Evolutionary conservation across 2,797 vertebrate genomes (phyloP).

Genomic region (Onychomys torridus): DNA sequence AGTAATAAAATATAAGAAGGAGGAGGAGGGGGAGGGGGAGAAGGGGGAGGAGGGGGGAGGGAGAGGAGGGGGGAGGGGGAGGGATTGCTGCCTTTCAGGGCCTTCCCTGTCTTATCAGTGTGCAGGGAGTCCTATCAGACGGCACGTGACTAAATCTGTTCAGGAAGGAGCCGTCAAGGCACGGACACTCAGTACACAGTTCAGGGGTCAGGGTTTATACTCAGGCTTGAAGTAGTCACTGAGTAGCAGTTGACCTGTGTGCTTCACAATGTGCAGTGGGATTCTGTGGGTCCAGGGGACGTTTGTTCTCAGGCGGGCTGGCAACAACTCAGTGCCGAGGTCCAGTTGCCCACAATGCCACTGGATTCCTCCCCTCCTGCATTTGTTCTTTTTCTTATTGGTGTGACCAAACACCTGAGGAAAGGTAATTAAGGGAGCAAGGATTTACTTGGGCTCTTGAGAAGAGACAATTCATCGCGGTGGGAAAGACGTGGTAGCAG

Average conservation of each 20-base stretch:
- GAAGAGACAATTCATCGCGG: not conserved
- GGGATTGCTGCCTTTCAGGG: not conserved
- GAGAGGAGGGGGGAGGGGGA: too few relatives aligned
- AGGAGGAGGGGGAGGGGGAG: too few relatives aligned
- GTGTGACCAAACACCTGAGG: not conserved
- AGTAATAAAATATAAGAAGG: slow-evolving; percentile 37
- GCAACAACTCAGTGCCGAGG: slow-evolving; percentile 79
- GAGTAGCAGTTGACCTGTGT: not conserved
- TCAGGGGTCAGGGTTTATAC: not conserved
- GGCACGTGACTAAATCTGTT: slow-evolving; percentile 42
- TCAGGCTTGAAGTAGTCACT: slow-evolving; percentile 35
- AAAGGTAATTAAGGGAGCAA: not conserved
- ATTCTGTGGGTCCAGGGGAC: slow-evolving; percentile 58
- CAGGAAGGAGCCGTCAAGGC: not conserved
- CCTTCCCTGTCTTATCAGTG: not conserved
- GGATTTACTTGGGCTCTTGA: not conserved
- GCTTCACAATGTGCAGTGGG: slow-evolving; percentile 34
- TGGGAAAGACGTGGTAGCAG: not conserved
- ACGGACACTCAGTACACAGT: not conserved
- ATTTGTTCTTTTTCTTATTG: not conserved
- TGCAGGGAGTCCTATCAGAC: not conserved
- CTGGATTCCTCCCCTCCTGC: slow-evolving; percentile 61
- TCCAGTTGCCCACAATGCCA: slow-evolving; percentile 83
- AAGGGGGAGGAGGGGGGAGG: too few relatives aligned
- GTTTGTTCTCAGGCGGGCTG: slow-evolving; percentile 73